Percentiles rank a stretch among this genome's conserved stretches.
Conservation (phyloP, 1,140 invertebrate species). For the Drepana arcuata region DNA sequence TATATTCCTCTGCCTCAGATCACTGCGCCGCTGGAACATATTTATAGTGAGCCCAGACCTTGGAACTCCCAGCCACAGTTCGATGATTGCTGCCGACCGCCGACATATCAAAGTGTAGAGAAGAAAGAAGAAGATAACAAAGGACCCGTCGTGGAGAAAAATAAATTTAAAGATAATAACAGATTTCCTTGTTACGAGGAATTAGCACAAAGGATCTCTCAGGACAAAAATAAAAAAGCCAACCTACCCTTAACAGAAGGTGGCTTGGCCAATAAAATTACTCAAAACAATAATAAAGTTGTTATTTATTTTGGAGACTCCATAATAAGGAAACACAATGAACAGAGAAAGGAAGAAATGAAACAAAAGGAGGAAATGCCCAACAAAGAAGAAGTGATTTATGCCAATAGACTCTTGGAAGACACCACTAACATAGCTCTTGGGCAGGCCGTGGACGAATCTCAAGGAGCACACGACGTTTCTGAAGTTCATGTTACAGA, state of each 20-base stretch:
- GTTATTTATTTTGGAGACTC: conserved; percentile 81
- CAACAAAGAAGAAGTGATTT: conserved; percentile 60
- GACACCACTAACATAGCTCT: conserved; percentile 47
- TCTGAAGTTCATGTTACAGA: conserved; percentile 61
- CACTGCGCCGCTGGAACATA: conserved; percentile 46
- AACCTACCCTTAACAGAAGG: conserved; percentile 26
- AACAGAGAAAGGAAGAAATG: conserved; percentile 47
- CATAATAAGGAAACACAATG: conserved; percentile 68
- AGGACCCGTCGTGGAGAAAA: conserved; percentile 44
- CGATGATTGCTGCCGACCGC: conserved; percentile 50
- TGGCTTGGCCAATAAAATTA: conserved; percentile 56
- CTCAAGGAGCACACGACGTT: conserved; percentile 48
- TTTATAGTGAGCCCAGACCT: conserved; percentile 55
- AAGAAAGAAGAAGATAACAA: conserved; percentile 53
- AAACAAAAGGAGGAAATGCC: conserved; percentile 25
- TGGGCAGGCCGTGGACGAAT: conserved; percentile 45
- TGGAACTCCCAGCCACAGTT: conserved; percentile 42
- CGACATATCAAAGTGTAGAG: conserved; percentile 58
- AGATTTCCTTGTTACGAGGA: conserved; percentile 65
- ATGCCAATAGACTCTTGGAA: conserved; percentile 53
- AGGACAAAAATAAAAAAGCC: conserved; percentile 47
- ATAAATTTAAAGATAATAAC: conserved; percentile 52
- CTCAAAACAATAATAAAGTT: conserved; percentile 75
- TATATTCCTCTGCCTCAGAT: conserved; percentile 56
- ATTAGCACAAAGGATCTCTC: conserved; percentile 48